Conservation (phyloP, 2,797 vertebrate genomes). For the Dryobates pubescens region DNA sequence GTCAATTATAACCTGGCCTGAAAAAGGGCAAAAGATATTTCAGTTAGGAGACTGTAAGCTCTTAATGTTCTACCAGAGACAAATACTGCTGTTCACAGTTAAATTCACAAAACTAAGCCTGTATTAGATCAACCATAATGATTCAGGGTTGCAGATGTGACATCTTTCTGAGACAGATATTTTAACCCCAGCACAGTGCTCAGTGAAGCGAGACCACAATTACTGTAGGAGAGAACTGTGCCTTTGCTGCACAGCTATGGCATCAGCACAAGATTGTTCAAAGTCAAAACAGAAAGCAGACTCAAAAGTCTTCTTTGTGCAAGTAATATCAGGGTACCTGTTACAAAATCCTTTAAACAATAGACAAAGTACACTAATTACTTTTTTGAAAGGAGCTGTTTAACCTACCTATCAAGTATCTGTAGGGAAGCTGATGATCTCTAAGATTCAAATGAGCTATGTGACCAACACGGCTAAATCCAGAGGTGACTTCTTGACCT, state of each 20-base stretch:
- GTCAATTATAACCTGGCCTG: conserved; percentile 94
- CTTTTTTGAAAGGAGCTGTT: background rate
- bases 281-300: background rate
- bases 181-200: background rate
- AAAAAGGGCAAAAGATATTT: background rate
- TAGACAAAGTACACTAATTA: accelerated
- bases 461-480: conserved; percentile 94
- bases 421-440: conserved; percentile 93
- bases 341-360: background rate
- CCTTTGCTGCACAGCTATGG: background rate
- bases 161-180: background rate
- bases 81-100: background rate
- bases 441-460: conserved; percentile 95
- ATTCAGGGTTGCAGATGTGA: background rate
- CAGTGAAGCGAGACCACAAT: background rate
- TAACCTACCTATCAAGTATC: conserved; percentile 91
- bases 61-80: background rate
- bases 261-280: background rate
- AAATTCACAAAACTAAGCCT: background rate
- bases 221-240: background rate
- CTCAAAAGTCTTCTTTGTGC: background rate
- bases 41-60: background rate
- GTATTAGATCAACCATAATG: background rate
- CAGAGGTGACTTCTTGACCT: conserved; percentile 91
- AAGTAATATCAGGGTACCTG: background rate